phyloP scores from a whole-genome alignment of 37 sponge, comb jelly and placozoan genomes.

The Haliclona indistincta region DNA sequence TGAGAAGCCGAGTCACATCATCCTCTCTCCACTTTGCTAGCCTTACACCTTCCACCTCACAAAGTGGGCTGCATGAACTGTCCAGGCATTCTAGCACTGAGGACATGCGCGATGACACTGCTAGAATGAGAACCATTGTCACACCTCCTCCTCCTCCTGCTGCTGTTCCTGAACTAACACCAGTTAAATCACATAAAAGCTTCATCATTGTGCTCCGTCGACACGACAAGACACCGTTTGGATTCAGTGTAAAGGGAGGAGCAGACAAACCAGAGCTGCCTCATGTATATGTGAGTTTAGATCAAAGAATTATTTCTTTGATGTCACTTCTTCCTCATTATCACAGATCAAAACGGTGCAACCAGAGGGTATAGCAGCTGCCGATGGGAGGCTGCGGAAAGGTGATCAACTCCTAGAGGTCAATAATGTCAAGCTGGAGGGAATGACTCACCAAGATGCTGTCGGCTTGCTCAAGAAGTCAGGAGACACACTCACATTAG shows the following conservation, averaged over 20 bases:
- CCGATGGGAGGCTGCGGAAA: constrained; percentile 51
- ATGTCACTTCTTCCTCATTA: neutral
- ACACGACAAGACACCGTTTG: constrained; percentile 15
- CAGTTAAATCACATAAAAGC: no score
- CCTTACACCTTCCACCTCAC: no score
- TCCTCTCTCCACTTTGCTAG: neutral
- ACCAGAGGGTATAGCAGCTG: constrained; percentile 33
- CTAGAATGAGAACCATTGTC: neutral
- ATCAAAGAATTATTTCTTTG: neutral
- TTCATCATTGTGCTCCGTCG: constrained; percentile 10
- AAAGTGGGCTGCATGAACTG: neutral
- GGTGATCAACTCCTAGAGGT: constrained; percentile 69
- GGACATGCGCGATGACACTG: constrained; percentile 11
- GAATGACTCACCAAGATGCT: constrained; percentile 48
- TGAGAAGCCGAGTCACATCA: neutral
- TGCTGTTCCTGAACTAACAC: neutral
- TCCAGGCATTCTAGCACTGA: constrained; percentile 11
- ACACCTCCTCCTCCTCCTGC: neutral
- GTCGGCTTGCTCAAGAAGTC: constrained; percentile 41
- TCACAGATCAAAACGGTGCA: constrained; percentile 63
- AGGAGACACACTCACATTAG: constrained; percentile 50
- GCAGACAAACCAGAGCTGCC: constrained; percentile 27
- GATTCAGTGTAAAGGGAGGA: constrained; percentile 64
- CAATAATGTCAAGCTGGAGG: constrained; percentile 46
- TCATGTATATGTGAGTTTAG: constrained; percentile 27